These are phyloP conservation scores for Carassius auratus DNA, from an alignment of 2,113 vertebrate species.

Conservation along the genomic window DNA sequence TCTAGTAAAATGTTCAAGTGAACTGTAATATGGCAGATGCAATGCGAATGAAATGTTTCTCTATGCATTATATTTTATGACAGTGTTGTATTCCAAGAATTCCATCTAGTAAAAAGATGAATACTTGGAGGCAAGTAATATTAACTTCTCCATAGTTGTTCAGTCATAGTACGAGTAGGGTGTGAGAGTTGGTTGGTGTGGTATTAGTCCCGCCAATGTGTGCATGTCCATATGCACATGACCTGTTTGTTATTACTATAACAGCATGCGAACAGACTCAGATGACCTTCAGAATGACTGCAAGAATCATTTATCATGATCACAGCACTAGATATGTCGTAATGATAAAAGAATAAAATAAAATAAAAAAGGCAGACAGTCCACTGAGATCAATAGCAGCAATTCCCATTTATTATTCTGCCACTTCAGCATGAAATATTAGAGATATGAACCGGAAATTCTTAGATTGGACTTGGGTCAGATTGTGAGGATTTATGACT, in stretches of 20 bases:
- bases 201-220: no score
- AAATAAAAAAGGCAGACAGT: not conserved
- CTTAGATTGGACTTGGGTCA: not conserved
- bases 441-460: slow-evolving; percentile 11
- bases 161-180: no score
- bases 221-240: not conserved
- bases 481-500: slow-evolving; percentile 13
- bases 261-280: not conserved
- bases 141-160: no score
- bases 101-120: no score
- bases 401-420: slow-evolving; percentile 22
- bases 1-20: no score
- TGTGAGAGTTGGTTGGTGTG: no score
- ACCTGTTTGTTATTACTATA: not conserved
- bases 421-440: slow-evolving; percentile 7
- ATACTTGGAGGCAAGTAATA: no score
- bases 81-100: no score
- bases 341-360: not conserved
- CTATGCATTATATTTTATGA: no score
- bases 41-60: no score
- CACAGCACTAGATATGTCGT: slow-evolving; percentile 1
- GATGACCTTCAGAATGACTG: not conserved
- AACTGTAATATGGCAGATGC: not conserved
- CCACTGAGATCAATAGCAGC: slow-evolving; percentile 10
- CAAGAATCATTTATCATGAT: not conserved